These are phyloP conservation scores for Myxocyprinus asiaticus DNA, from an alignment of 2,113 vertebrate species.

Conservation along the genomic window DNA sequence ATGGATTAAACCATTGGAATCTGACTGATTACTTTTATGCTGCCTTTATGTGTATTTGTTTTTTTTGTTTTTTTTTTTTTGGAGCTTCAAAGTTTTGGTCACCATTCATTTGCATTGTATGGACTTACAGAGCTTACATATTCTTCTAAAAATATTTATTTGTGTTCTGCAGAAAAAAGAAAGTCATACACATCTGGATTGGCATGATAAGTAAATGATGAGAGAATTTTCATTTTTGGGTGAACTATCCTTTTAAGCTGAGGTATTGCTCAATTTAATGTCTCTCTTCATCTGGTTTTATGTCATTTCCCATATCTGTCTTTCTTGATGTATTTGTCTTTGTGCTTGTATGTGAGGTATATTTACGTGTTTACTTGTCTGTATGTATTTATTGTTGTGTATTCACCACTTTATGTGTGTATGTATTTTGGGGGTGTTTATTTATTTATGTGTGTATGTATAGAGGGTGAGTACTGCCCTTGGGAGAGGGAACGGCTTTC, in stretches of 20 bases:
- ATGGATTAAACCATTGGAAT: too few species aligned
- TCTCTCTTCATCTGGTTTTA: neutral
- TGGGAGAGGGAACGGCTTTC: conserved; percentile 83
- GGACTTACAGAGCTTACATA: too few species aligned
- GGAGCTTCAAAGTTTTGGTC: too few species aligned
- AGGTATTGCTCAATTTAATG: neutral
- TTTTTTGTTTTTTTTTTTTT: too few species aligned
- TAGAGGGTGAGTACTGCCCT: conserved; percentile 88
- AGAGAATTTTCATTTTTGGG: too few species aligned
- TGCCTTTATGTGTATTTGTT: too few species aligned
- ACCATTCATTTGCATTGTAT: too few species aligned
- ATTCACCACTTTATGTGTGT: conserved; percentile 23
- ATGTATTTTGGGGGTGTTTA: conserved; percentile 57
- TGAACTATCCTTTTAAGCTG: neutral
- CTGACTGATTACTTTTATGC: too few species aligned
- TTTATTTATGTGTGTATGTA: conserved; percentile 58
- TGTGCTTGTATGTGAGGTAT: conserved; percentile 39
- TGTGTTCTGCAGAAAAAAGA: too few species aligned
- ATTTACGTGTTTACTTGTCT: conserved; percentile 50
- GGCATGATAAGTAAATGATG: too few species aligned
- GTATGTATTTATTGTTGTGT: conserved; percentile 17
- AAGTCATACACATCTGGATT: too few species aligned
- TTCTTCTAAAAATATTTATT: too few species aligned
- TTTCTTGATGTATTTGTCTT: conserved; percentile 53
- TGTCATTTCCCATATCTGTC: neutral